Conservation (phyloP, 2,888 invertebrate species). For the Coecobrya sp. region DNA sequence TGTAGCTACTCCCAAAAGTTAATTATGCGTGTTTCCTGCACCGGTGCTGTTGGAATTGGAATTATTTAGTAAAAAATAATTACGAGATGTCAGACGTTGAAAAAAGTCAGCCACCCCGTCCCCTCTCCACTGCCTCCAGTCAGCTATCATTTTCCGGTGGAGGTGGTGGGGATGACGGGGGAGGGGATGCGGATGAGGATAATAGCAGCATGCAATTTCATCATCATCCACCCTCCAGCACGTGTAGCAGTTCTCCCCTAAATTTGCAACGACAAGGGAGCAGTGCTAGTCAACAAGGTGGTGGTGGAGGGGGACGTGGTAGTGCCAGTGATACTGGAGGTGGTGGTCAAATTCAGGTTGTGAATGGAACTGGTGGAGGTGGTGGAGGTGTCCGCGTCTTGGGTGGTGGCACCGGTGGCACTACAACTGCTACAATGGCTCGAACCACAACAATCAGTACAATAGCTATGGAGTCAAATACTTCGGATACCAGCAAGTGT, state of each 20-base stretch:
- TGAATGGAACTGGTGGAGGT: constrained; percentile 22
- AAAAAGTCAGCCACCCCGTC: constrained; percentile 69
- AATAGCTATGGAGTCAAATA: constrained; percentile 95
- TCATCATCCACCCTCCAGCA: constrained; percentile 70
- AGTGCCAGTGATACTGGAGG: neutral
- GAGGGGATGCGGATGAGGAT: constrained; percentile 80
- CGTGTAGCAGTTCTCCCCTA: constrained; percentile 75
- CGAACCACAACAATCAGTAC: constrained; percentile 95
- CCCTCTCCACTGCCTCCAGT: constrained; percentile 81
- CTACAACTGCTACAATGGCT: constrained; percentile 12
- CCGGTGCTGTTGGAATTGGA: neutral
- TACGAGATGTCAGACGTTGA: constrained; percentile 18
- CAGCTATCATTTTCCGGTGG: constrained; percentile 79
- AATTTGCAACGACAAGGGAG: constrained; percentile 59
- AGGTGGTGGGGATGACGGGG: constrained; percentile 76
- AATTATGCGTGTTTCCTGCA: constrained; percentile 20
- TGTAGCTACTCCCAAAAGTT: neutral
- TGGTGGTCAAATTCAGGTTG: neutral
- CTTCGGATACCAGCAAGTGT: constrained; percentile 88
- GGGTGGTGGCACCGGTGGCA: constrained; percentile 22
- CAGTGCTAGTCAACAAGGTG: constrained; percentile 57
- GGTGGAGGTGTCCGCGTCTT: neutral
- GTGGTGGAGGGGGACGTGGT: neutral
- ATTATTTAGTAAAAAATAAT: too few species aligned
- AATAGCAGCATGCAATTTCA: constrained; percentile 68